Evolutionary conservation across 2,113 vertebrate species (phyloP), one percentile per base, ranked within the genome.

Genomic region (Chlamydotis undulata): DNA sequence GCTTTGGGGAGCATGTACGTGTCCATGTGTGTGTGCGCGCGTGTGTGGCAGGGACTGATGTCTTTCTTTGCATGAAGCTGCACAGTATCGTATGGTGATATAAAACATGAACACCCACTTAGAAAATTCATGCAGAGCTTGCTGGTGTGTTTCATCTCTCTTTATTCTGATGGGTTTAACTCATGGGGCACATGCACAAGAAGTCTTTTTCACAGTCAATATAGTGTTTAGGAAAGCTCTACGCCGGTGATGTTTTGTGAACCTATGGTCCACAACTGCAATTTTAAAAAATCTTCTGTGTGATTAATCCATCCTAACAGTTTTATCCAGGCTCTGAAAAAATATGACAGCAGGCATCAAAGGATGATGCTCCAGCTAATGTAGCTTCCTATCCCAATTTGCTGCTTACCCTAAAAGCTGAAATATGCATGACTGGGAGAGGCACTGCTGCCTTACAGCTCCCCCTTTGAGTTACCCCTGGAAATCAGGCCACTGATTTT

Each of bases 31-130:
- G 64, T 33, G 61, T 24, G 68, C 29, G 57, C 55, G 6, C 14
- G 50, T 71, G 94, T 83, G 94, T 60, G 96, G 85, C 79, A 63
- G 49, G 50, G 41, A 41, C 70, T 33, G 89, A 94, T 94, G 87
- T 73, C 64, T 85, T 53, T 73, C 35, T 86, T 49, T 53, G 39
- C 63, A 39, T 28, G 28, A 87, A 94, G 96, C 73, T 68, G 29
- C 41, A 57, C 33, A 47, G 37, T 35, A 53, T 89, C 70, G 28
- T 29, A 33, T 59, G 77, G 76, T 37, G 85, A 69, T 70, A 80
- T 35, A 73, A 95, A 95, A 83, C 60, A 59, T 63, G 83, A 95
- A 79, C 83, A 83, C 61, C 84, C 85, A 64, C 47, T 52, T 68
- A 85, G 84, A 90, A 53, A 52, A 79, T 60, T 45, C 79, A 41